phyloP scores from a whole-genome alignment of 2,113 vertebrate species.

The Lepus europaeus region DNA sequence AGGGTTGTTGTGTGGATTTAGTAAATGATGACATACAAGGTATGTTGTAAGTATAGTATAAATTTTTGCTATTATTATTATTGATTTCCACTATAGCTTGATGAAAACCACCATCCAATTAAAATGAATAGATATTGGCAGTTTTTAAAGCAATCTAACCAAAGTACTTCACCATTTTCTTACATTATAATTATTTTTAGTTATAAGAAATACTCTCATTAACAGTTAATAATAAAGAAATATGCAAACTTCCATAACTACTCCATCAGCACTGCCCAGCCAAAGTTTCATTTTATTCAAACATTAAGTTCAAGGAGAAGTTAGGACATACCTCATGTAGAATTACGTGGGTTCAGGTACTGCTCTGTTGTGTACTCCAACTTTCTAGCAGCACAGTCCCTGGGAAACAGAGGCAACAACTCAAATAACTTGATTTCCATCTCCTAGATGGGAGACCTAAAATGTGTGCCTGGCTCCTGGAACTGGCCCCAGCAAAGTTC shows the following conservation, averaged over 20 bases:
- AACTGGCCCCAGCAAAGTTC: too few species aligned
- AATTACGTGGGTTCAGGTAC: too few species aligned
- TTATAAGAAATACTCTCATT: background rate
- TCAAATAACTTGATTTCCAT: too few species aligned
- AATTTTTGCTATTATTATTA: background rate
- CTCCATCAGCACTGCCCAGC: background rate
- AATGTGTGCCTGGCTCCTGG: too few species aligned
- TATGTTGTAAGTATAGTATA: background rate
- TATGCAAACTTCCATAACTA: background rate
- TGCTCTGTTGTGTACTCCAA: too few species aligned
- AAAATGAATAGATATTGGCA: background rate
- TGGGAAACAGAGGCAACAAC: too few species aligned
- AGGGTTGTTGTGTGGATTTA: background rate
- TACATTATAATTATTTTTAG: slow-evolving; percentile 21
- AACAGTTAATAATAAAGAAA: slow-evolving; percentile 7
- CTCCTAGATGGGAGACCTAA: too few species aligned
- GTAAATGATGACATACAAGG: background rate
- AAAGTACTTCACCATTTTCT: background rate
- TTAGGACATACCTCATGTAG: too few species aligned
- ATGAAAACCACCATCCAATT: slow-evolving; percentile 16
- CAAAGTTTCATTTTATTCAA: slow-evolving; percentile 25
- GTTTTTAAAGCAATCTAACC: slow-evolving; percentile 29
- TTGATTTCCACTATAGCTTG: slow-evolving; percentile 3
- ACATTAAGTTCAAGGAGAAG: background rate
- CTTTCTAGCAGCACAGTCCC: too few species aligned